These are phyloP conservation scores for Anolis carolinensis DNA, from an alignment of 2,113 vertebrate species.

Conservation along the genomic window DNA sequence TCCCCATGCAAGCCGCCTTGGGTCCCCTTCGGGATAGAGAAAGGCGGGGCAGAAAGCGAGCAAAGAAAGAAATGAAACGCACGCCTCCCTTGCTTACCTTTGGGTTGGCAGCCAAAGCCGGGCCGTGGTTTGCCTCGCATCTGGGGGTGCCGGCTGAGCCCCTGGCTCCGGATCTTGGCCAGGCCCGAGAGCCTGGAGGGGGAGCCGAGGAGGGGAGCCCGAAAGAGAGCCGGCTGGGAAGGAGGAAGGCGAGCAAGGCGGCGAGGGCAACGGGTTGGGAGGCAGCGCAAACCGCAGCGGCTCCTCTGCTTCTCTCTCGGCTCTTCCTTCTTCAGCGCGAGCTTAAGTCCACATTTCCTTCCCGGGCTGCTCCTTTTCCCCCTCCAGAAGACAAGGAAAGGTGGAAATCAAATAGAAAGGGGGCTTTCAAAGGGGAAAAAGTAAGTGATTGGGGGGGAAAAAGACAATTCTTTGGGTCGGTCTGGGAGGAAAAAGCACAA, in stretches of 20 bases:
- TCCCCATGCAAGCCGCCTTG: no score
- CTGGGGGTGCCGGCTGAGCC: neutral
- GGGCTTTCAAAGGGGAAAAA: no score
- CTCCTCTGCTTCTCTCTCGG: constrained; percentile 37
- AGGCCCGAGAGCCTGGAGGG: no score
- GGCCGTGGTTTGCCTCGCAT: constrained; percentile 21
- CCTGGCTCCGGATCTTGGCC: no score
- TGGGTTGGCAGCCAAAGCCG: constrained; percentile 19
- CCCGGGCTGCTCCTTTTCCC: constrained; percentile 31
- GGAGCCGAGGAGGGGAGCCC: constrained; percentile 13
- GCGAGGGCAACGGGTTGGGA: neutral
- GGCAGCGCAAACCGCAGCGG: constrained; percentile 12
- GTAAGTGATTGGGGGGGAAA: neutral
- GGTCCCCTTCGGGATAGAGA: no score
- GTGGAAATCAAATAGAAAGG: constrained; percentile 58
- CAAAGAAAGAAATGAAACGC: neutral
- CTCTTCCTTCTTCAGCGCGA: constrained; percentile 43
- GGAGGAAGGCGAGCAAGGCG: neutral
- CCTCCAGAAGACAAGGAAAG: no score
- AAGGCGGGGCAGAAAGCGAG: no score
- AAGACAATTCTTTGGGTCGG: neutral
- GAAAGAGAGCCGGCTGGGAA: neutral
- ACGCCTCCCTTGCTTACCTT: constrained; percentile 51
- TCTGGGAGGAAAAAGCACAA: constrained; percentile 3
- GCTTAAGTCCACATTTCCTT: constrained; percentile 84